Evolutionary conservation across 2,113 vertebrate species (phyloP), one percentile per base, ranked within the genome.

Genomic region (Lates calcarifer): DNA sequence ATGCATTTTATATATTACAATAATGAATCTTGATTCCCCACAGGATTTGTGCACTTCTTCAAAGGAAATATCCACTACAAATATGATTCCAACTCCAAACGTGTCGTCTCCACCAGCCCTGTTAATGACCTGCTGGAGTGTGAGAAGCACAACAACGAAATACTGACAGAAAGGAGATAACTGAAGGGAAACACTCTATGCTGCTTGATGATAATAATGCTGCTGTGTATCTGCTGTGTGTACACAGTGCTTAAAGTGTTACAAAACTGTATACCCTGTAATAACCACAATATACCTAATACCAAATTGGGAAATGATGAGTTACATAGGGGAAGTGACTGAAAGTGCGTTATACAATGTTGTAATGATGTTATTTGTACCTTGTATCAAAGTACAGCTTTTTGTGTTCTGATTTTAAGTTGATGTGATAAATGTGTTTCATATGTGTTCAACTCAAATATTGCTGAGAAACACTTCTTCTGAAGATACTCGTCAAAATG

Each of bases 1-100:
- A 11, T 22, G n/a, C n/a, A n/a, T n/a, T n/a, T 10, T 9, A 53
- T 41, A 24, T 1, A 5, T 12, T 5, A 29, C 51, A 43, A 26
- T 56, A n/a, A 53, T 29, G 1, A 12, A 13, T 57, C 4, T 63
- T 72, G 2, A 60, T 65, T 61, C 20, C 13, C 28, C 5, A 66
- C 88, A 94, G 92, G 77, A 22, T 79, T 71, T 11, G 60, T 91
- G 3, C 85, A 89, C 51, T 86, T 94, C 85, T 94, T 95, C 80
- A 81, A 73, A 4, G 89, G 91, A 71, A 89, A 87, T 29, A 12
- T 83, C 0, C 14, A 74, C 53, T 89, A 90, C 79, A 85, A 63
- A 43, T 93, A 74, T 6, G 86, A 94, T 81, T n/a, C 26, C 2
- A 20, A 29, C 37, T 64, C 47, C 18, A 91, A 85, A n/a, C 43